phyloP scores from a whole-genome alignment of 2,888 invertebrate genomes.

The Lucinisca nassula region DNA sequence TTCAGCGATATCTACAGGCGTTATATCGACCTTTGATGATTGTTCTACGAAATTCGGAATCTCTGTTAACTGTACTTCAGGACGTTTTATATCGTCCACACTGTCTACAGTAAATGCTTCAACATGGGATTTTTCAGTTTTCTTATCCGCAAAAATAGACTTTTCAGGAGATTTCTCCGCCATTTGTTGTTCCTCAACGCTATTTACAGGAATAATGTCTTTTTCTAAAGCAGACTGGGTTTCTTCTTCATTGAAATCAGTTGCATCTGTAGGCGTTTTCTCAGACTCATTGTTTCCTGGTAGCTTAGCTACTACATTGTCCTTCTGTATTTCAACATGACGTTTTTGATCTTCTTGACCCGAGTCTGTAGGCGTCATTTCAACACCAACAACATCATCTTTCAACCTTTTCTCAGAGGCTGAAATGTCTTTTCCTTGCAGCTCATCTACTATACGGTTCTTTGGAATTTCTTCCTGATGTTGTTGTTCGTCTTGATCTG shows the following conservation, averaged over 20 bases:
- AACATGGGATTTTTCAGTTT: background rate
- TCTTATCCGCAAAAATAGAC: background rate
- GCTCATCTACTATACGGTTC: background rate
- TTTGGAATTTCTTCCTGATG: background rate
- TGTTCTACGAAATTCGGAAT: background rate
- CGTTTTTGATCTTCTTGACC: background rate
- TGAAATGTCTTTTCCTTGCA: background rate
- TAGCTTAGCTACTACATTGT: background rate
- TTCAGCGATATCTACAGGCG: background rate
- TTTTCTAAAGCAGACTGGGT: background rate
- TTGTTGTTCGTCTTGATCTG: background rate
- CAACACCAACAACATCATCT: background rate
- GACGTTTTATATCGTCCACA: background rate
- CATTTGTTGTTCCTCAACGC: background rate
- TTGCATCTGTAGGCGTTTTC: background rate
- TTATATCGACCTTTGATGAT: background rate
- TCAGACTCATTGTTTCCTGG: background rate
- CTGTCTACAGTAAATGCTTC: background rate
- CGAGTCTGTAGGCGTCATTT: background rate
- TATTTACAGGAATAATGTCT: background rate
- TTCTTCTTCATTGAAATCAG: background rate
- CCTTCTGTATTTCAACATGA: background rate
- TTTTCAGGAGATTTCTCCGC: background rate
- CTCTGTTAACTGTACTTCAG: background rate
- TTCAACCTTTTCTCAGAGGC: background rate